A percentile compares a stretch with the other conserved stretches of the same genome.
Conservation (phyloP, 2,797 vertebrate genomes). For the Sylvilagus floridanus region DNA sequence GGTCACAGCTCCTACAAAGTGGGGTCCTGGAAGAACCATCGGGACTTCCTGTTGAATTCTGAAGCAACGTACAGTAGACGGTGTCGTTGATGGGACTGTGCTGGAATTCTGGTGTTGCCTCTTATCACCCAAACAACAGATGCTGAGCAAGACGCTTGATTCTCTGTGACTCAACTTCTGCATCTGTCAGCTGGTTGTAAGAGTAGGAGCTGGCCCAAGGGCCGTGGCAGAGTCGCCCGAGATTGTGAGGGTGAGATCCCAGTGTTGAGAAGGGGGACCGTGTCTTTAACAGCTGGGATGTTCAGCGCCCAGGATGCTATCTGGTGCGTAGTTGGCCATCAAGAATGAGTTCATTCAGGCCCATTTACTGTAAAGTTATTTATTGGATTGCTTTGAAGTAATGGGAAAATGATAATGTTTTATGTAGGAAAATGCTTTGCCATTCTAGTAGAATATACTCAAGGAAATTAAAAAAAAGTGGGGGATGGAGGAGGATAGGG, state of each 20-base stretch:
- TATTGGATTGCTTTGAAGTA: constrained; percentile 82
- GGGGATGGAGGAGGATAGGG: too few relatives aligned
- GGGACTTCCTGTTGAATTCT: not conserved
- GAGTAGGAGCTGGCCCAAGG: not conserved
- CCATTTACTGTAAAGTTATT: constrained; percentile 84
- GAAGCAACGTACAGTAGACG: not conserved
- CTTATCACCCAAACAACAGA: not conserved
- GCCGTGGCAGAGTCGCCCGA: not conserved
- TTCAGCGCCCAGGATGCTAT: not conserved
- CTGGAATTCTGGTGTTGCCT: not conserved
- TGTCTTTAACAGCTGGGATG: not conserved
- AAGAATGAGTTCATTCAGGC: not conserved
- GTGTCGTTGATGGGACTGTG: not conserved
- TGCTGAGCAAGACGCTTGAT: not conserved
- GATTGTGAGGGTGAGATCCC: not conserved
- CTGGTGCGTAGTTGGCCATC: not conserved
- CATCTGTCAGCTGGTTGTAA: not conserved
- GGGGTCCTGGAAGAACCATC: not conserved
- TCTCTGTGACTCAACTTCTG: constrained; percentile 15
- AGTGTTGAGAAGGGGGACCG: not conserved
- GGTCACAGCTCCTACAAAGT: not conserved
- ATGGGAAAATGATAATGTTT: constrained; percentile 70
- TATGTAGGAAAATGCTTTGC: constrained; percentile 59
- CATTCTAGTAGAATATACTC: constrained; percentile 5
- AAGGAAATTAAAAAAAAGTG: not conserved